These are phyloP conservation scores for Homarus gammarus DNA, from an alignment of 2,888 invertebrate species.

Conservation along the genomic window DNA sequence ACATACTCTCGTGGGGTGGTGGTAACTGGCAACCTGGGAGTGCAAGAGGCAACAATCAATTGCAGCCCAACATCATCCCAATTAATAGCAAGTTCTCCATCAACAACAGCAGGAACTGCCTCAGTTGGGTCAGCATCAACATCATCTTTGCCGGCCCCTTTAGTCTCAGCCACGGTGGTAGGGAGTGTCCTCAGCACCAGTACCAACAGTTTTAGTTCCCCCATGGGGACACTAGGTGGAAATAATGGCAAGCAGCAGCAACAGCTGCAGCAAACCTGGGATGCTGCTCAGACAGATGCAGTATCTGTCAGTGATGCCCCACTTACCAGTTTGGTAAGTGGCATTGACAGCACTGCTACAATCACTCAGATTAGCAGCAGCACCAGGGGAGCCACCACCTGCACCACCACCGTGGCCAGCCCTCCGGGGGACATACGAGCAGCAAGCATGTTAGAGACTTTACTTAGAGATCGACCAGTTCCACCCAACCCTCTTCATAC, in stretches of 20 bases:
- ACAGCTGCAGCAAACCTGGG: constrained; percentile 58
- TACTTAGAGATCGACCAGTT: constrained; percentile 74
- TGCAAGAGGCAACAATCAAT: constrained; percentile 7
- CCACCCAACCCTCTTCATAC: constrained; percentile 63
- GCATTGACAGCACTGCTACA: constrained; percentile 41
- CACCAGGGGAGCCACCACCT: constrained; percentile 67
- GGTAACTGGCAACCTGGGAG: constrained; percentile 39
- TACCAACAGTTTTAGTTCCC: constrained; percentile 70
- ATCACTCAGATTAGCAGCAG: constrained; percentile 55
- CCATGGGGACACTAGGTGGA: constrained; percentile 74
- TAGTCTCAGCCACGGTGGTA: constrained; percentile 76
- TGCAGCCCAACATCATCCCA: constrained; percentile 24
- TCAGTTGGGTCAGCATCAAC: constrained; percentile 22
- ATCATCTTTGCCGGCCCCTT: constrained; percentile 72
- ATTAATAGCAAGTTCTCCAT: constrained; percentile 27
- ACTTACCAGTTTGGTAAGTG: constrained; percentile 50
- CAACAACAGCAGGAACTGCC: constrained; percentile 25
- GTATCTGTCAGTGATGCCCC: constrained; percentile 22
- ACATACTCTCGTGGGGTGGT: constrained; percentile 53
- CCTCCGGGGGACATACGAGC: constrained; percentile 73
- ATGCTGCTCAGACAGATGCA: constrained; percentile 52
- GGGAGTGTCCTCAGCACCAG: constrained; percentile 67
- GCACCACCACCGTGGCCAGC: constrained; percentile 76
- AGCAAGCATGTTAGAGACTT: constrained; percentile 75
- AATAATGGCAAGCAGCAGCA: constrained; percentile 64